Evolutionary conservation across 2,113 vertebrate species (phyloP).

Genomic region (Dinomys branickii): DNA sequence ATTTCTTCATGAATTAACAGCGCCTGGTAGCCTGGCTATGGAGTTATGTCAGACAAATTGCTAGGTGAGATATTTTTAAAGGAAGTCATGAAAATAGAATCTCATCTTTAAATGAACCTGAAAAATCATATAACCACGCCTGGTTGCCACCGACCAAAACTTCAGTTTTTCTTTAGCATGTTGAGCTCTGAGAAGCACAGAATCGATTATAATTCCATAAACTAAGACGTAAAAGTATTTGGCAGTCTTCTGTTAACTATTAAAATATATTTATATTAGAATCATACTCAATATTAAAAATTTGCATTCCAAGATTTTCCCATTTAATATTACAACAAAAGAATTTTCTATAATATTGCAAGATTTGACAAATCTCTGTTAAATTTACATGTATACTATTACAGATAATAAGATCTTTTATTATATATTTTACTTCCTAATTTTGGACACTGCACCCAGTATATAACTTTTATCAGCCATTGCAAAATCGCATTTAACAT

Average conservation of each 20-base stretch:
- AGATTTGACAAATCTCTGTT: not conserved
- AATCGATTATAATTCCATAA: not conserved
- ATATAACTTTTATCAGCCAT: not conserved
- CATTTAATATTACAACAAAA: not conserved
- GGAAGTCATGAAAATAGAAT: not conserved
- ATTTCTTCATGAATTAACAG: not conserved
- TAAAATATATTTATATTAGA: not conserved
- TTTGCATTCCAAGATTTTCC: not conserved
- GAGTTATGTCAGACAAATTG: not conserved
- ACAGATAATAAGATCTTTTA: not conserved
- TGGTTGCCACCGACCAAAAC: not conserved
- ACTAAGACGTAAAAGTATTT: not conserved
- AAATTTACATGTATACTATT: not conserved
- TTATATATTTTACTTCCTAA: not conserved
- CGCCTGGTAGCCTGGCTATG: not conserved
- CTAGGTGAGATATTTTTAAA: constrained; percentile 49
- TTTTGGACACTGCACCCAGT: not conserved
- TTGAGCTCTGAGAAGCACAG: not conserved
- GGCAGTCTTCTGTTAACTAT: not conserved
- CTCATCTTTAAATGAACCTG: not conserved
- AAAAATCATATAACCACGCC: not conserved
- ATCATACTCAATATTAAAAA: not conserved
- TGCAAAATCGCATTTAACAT: not conserved
- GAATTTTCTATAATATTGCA: not conserved
- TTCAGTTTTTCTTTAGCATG: not conserved